Evolutionary conservation across 2,797 vertebrate genomes (phyloP), one percentile per base, ranked within the genome.

Genomic region (Chaenodraco wilsoni): DNA sequence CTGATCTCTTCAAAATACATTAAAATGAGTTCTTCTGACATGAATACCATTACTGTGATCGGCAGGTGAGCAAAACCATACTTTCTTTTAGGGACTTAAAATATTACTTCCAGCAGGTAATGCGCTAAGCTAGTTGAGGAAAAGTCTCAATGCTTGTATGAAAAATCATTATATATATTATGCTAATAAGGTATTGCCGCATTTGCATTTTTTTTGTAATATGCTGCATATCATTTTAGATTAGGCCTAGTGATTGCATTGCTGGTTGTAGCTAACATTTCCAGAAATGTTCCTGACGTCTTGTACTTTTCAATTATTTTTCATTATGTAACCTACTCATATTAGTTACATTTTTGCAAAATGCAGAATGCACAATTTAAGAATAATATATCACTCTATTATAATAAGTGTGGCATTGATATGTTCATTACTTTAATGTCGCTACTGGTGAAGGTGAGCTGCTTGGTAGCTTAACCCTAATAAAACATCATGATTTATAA

Each of bases 1-100:
- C 21, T 41, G 17, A 2, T 13, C 9, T 6, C 17, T 0, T 12
- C 59, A 17, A 0, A 55, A 44, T 2, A 3, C 17, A 7, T 40
- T 10, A 81, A 48, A 68, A 92, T 93, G 90, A 92, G 80, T 77
- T 63, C 69, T 1, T 66, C 83, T 27, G 83, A 91, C 59, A 82
- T 50, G 65, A 92, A 91, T 45, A 79, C 41, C 0, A 90, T 95
- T 52, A 84, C 94, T 58, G 85, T 95, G 9, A 83, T 95, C 64
- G 95, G 95, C 87, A 95, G 94, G 95, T 95, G 82, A 93, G 93
- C 11, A 40, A 45, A 2, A 23, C 55, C 44, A 54, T 3, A 45
- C 1, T 2, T 27, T 27, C 1, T 33, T 21, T 27, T 4, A 3
- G 1, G 1, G 3, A 45, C 11, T 52, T 65, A 41, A 2, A 45